Evolutionary conservation across 2,113 vertebrate species (phyloP).

Genomic region (Hoplias malabaricus): DNA sequence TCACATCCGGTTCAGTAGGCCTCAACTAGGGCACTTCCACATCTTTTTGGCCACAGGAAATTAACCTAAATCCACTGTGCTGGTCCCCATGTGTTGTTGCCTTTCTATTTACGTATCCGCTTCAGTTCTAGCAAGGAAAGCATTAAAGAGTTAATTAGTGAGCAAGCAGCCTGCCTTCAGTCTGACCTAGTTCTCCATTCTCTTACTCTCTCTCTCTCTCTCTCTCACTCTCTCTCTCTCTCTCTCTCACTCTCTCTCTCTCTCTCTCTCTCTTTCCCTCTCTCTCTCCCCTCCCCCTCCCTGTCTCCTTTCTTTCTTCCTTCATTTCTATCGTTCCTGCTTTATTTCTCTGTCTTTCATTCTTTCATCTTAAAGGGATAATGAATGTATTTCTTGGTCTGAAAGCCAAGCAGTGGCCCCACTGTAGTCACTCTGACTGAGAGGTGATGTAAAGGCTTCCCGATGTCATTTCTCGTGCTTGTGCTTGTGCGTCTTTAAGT

Average conservation of each 20-base stretch:
- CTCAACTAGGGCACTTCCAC: neutral
- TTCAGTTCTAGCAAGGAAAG: conserved; percentile 30
- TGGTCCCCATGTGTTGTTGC: conserved; percentile 67
- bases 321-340: neutral
- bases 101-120: conserved; percentile 53
- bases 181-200: conserved; percentile 49
- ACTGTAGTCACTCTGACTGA: neutral
- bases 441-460: neutral
- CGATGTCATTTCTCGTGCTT: neutral
- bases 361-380: conserved; percentile 9
- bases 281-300: neutral
- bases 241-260: neutral
- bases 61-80: conserved; percentile 55
- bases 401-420: conserved; percentile 13
- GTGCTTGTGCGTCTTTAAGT: neutral
- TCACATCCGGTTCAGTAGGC: neutral
- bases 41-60: neutral
- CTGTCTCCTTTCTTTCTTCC: neutral
- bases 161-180: conserved; percentile 56
- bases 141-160: conserved; percentile 66
- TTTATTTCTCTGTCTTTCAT: neutral
- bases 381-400: conserved; percentile 10
- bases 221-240: neutral
- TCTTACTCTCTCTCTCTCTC: neutral
- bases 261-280: neutral